phyloP scores from a whole-genome alignment of 2,888 invertebrate genomes.

The Lepidocyrtinus sp. region DNA sequence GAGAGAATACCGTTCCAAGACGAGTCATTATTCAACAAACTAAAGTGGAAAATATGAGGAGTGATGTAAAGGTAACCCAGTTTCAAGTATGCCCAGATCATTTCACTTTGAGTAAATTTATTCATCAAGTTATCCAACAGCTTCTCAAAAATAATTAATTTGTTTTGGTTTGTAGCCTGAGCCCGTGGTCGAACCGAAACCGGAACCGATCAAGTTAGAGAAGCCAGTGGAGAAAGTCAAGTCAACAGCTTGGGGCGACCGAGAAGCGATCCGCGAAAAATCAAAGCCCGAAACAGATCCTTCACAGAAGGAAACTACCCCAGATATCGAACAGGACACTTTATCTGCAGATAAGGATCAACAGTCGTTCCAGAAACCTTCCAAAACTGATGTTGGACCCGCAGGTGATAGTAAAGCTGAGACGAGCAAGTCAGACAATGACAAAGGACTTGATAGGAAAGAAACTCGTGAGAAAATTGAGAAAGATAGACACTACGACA shows the following conservation, averaged over 20 bases:
- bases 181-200: conserved; percentile 26
- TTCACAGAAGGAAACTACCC: conserved; percentile 11
- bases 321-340: conserved; percentile 27
- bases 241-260: conserved; percentile 46
- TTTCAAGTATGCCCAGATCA: no score
- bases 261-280: conserved; percentile 40
- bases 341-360: conserved; percentile 35
- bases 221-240: conserved; percentile 39
- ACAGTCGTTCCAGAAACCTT: conserved; percentile 41
- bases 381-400: conserved; percentile 22
- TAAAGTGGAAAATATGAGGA: conserved; percentile 68
- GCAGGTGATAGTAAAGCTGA: conserved; percentile 50
- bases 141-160: no score
- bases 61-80: conserved; percentile 21
- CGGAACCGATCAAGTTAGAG: conserved; percentile 29
- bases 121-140: no score
- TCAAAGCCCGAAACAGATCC: conserved; percentile 15
- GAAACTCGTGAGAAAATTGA: conserved; percentile 32
- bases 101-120: no score
- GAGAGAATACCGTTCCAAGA: conserved; percentile 46
- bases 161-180: no score
- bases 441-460: conserved; percentile 41
- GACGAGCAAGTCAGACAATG: conserved; percentile 22
- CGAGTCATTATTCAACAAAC: conserved; percentile 67
- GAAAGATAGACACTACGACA: conserved; percentile 31